Evolutionary conservation across 2,797 vertebrate genomes (phyloP).

Genomic region (Anabas testudineus): DNA sequence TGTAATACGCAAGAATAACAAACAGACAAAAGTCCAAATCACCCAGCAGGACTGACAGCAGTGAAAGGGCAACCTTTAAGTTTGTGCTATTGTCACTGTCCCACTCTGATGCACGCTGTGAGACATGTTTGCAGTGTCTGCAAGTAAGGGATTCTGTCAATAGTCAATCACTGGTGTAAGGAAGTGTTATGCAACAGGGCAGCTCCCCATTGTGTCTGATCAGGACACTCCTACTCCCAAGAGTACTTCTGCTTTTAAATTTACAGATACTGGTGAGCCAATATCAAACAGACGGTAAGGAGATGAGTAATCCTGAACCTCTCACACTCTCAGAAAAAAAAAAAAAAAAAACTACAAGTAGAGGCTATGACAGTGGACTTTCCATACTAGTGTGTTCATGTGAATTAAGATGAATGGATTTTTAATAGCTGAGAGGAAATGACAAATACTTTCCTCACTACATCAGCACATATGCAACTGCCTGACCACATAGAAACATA

Average conservation of each 20-base stretch:
- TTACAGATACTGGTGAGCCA: slow-evolving; percentile 4
- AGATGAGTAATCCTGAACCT: slow-evolving; percentile 22
- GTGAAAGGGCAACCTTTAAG: slow-evolving; percentile 41
- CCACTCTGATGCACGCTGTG: slow-evolving; percentile 38
- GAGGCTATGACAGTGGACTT: slow-evolving; percentile 8
- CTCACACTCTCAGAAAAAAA: slow-evolving; percentile 19
- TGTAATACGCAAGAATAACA: slow-evolving; percentile 46
- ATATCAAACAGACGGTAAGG: slow-evolving; percentile 13
- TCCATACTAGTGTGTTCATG: slow-evolving; percentile 26
- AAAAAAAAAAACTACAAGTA: slow-evolving; percentile 25
- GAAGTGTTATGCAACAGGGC: slow-evolving; percentile 36
- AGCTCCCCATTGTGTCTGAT: slow-evolving; percentile 19
- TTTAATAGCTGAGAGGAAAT: slow-evolving; percentile 23
- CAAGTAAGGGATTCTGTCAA: slow-evolving; percentile 37
- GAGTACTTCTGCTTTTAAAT: slow-evolving; percentile 39
- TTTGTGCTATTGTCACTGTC: slow-evolving; percentile 33
- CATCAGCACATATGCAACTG: background rate
- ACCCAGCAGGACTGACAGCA: slow-evolving; percentile 32
- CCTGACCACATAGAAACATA: background rate
- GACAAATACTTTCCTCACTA: background rate
- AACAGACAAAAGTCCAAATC: slow-evolving; percentile 43
- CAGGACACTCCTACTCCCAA: slow-evolving; percentile 6
- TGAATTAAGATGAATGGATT: slow-evolving; percentile 40
- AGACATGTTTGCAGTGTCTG: slow-evolving; percentile 41
- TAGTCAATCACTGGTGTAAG: slow-evolving; percentile 1